A percentile compares a stretch with the other conserved stretches of the same genome.
Evolutionary conservation across 2,888 invertebrate genomes (phyloP).

Genomic region (Cataglyphis cursor): DNA sequence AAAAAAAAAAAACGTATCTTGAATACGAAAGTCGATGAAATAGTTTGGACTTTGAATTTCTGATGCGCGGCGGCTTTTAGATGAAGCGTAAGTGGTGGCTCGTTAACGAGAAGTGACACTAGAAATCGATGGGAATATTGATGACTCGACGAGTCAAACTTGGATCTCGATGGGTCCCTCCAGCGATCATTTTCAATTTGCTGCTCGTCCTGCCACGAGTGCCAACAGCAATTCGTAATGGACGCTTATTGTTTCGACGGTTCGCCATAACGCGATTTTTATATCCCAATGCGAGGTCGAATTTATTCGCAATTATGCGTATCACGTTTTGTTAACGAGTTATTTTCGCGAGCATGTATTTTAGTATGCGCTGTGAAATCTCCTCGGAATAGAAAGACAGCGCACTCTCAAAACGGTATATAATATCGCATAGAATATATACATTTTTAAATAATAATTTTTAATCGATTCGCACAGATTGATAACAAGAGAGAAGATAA

Average conservation of each 20-base stretch:
- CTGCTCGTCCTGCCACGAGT: slow-evolving; percentile 52
- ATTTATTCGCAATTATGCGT: slow-evolving; percentile 44
- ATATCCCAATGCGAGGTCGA: slow-evolving; percentile 23
- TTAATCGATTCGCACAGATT: not conserved
- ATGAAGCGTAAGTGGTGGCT: slow-evolving; percentile 4
- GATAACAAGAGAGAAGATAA: not conserved
- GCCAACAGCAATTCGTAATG: slow-evolving; percentile 60
- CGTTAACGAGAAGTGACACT: slow-evolving; percentile 28
- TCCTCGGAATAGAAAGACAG: not conserved
- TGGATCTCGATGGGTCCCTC: slow-evolving; percentile 44
- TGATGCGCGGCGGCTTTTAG: not conserved
- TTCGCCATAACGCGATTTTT: slow-evolving; percentile 42
- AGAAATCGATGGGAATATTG: slow-evolving; percentile 16
- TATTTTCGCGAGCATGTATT: not conserved
- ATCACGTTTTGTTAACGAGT: not conserved
- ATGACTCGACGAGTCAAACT: slow-evolving; percentile 56
- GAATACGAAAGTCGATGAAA: not conserved
- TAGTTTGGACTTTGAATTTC: not conserved
- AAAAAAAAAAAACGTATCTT: not conserved
- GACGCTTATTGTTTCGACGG: slow-evolving; percentile 62
- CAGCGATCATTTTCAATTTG: slow-evolving; percentile 45
- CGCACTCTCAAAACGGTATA: not conserved
- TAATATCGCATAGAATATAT: not conserved
- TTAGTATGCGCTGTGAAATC: not conserved
- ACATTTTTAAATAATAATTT: not conserved